Percentiles rank a stretch among this genome's conserved stretches.
Conservation (phyloP, 2,797 vertebrate genomes). For the Melanotaenia trifasciata region DNA sequence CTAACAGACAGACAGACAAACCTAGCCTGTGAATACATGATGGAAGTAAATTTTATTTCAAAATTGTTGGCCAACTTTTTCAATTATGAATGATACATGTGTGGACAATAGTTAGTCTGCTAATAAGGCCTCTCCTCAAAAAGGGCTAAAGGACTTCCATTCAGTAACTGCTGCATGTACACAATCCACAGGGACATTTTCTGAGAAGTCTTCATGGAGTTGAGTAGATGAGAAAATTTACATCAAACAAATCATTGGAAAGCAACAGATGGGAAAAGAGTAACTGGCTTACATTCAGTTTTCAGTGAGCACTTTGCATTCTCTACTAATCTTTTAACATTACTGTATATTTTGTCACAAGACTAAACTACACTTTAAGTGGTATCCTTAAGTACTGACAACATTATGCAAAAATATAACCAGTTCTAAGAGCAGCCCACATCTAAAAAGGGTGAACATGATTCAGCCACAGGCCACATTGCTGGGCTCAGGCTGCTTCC, state of each 20-base stretch:
- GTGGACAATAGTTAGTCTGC: neutral
- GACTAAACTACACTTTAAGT: constrained; percentile 2
- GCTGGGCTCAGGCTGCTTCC: constrained; percentile 30
- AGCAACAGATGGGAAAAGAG: neutral
- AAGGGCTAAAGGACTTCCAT: neutral
- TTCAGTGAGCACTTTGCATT: neutral
- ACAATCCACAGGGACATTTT: neutral
- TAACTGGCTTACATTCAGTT: neutral
- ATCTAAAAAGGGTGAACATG: constrained; percentile 48
- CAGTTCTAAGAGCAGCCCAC: constrained; percentile 39
- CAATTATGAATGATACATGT: neutral
- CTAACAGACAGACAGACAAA: too few relatives aligned
- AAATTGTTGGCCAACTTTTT: neutral
- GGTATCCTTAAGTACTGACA: constrained; percentile 6
- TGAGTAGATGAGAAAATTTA: neutral
- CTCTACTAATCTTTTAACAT: neutral
- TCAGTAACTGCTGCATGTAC: neutral
- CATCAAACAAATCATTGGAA: neutral
- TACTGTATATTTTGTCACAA: neutral
- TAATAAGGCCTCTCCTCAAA: neutral
- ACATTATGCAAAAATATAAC: constrained; percentile 20
- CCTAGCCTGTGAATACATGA: too few relatives aligned
- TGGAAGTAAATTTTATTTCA: too few relatives aligned
- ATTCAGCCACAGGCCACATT: constrained; percentile 52
- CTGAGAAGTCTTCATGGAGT: neutral